Base-by-base conservation (phyloP, 2,797 vertebrate species). In the Rhinophrynus dorsalis region DNA sequence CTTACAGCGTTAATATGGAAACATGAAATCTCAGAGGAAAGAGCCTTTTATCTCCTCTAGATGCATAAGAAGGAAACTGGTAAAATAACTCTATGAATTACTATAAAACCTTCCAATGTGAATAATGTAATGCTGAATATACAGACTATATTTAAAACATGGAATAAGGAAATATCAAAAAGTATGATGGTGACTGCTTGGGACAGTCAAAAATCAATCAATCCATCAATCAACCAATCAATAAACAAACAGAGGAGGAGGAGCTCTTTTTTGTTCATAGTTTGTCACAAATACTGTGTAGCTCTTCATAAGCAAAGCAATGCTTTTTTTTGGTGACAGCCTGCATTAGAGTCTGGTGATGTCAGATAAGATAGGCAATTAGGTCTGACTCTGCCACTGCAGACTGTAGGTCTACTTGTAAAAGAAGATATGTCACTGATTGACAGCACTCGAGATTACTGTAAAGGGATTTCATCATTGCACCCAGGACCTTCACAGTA, bases 301-400 rank as follows among this genome's bases (percentile, higher is more conserved):
- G 27, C 54, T 82, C 45, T 44, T 74, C 72, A 80, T 74, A 68
- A 68, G 2, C 62, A 74, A 69, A 75, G 48, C 76, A 61, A 78
- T 77, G 74, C 29, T 24, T 59, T 52, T 68, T 8, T 80, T 86
- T 86, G 86, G 81, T 81, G 72, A 83, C 85, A 80, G 82, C 77
- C 81, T 76, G 81, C 80, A 84, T 76, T 85, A 86, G 83, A 85
- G 84, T 79, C 84, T 74, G 84, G 83, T 44, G 67, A 84, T 83
- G 83, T 76, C 37, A 90, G 89, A 89, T 90, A 90, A 90, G 86
- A 87, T 87, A 87, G 78, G 77, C 76, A 86, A 83, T 87, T 84
- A 78, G 76, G 74, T 75, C 68, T 40, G 81, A 84, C 83, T 83
- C 56, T 81, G 61, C 78, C 77, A 81, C 78, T 63, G 79, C 86